phyloP scores from a whole-genome alignment of 2,888 invertebrate genomes.

The Romanomermis culicivorax region DNA sequence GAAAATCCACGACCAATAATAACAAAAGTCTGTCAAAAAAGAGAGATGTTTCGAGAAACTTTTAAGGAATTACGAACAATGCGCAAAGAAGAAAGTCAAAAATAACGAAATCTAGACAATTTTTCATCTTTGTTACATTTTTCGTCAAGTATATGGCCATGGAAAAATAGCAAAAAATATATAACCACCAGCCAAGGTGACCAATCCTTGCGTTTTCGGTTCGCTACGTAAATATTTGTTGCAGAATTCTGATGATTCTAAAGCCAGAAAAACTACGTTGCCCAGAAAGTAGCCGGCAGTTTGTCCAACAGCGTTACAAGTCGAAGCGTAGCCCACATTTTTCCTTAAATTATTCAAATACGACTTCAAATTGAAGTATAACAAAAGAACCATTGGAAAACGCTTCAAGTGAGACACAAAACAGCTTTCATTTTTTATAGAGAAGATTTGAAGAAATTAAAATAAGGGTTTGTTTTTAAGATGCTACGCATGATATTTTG shows the following conservation, averaged over 20 bases:
- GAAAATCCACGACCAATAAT: constrained; percentile 84
- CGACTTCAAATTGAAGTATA: too few species aligned
- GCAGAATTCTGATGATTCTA: constrained; percentile 87
- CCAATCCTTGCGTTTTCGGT: constrained; percentile 47
- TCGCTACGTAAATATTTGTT: constrained; percentile 61
- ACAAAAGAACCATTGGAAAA: too few species aligned
- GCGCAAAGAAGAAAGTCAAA: not conserved
- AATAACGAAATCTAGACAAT: too few species aligned
- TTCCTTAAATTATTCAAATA: constrained; percentile 47
- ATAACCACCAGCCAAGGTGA: constrained; percentile 32
- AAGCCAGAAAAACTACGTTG: constrained; percentile 78
- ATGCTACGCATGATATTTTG: too few species aligned
- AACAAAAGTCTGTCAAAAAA: constrained; percentile 49
- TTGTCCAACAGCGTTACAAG: constrained; percentile 95
- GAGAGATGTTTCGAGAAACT: constrained; percentile 1
- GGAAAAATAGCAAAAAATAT: too few species aligned
- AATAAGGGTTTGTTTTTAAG: too few species aligned
- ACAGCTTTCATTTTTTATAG: too few species aligned
- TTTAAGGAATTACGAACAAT: not conserved
- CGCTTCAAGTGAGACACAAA: too few species aligned
- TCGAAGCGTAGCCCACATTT: constrained; percentile 93
- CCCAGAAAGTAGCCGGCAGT: constrained; percentile 91
- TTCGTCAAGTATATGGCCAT: too few species aligned
- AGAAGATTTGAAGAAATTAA: too few species aligned
- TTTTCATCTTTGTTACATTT: too few species aligned